Evolutionary conservation across 1,140 invertebrate species (phyloP), one percentile per base, ranked within the genome.

Genomic region (Drosophila sulfurigaster): DNA sequence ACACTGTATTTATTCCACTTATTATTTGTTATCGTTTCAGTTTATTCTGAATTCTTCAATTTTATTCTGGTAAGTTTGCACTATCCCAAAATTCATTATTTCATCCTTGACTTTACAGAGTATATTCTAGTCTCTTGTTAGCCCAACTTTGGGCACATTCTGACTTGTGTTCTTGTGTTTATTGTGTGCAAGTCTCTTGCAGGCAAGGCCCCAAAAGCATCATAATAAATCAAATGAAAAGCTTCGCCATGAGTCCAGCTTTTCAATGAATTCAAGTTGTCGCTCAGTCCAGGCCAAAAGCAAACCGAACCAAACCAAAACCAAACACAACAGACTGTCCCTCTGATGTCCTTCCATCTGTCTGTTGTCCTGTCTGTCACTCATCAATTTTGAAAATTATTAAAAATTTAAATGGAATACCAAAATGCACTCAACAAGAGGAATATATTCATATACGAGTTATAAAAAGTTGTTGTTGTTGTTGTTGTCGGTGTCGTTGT

Each of bases 321-420:
- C 20, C 20, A 25, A 25, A 25, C 35, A 30, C 7, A 38, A 38
- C 35, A 8, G 35, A 15, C 32, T 10, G 35, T 20, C 20, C 43
- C 7, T 15, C 65, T 41, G 10, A 15, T 38, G 52, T 65, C 25
- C 28, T 5, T 28, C 60, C 30, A 10, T 49, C 68, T 45, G 20
- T 46, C 20, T 35, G 8, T 30, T 30, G 35, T 56, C 5, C 48
- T 30, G 52, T 56, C 63, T 77, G 76, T 79, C 82, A 80, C 76
- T 90, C 86, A 85, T 90, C 85, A 89, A 89, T 89, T 89, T 85
- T 81, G 78, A 89, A 79, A 88, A 81, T 81, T 85, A 89, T 89
- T 89, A 89, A 89, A 89, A 89, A 89, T 89, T 89, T 89, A 89
- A 89, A 90, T 90, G 76, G 86, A 89, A 89, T 89, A 79, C 81